Evolutionary conservation across 2,888 invertebrate genomes (phyloP).

Genomic region (Pheosia gnoma): DNA sequence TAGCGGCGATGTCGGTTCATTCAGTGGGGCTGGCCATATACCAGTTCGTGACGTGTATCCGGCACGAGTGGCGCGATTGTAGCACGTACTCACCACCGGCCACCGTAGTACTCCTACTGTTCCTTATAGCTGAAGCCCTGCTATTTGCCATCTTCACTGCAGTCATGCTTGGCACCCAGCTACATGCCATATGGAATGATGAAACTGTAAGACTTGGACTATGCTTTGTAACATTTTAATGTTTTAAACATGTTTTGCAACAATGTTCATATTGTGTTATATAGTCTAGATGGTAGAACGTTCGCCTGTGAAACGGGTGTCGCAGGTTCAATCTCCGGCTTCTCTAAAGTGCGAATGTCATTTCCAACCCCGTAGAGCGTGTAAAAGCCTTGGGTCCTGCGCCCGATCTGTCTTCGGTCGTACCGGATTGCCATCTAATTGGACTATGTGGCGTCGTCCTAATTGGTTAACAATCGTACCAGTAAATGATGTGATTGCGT

Average conservation of each 20-base stretch:
- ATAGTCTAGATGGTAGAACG: too few relatives aligned
- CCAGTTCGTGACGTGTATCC: conserved; percentile 97
- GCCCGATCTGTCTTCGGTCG: too few relatives aligned
- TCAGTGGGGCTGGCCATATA: conserved; percentile 95
- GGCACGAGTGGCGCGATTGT: conserved; percentile 97
- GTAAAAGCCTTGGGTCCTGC: too few relatives aligned
- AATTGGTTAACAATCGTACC: too few relatives aligned
- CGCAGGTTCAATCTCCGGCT: too few relatives aligned
- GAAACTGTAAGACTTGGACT: conserved; percentile 90
- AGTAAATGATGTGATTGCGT: too few relatives aligned
- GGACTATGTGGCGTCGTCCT: too few relatives aligned
- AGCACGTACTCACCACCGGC: conserved; percentile 97
- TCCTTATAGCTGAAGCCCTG: conserved; percentile 96
- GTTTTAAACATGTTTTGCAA: neutral
- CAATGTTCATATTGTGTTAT: too few relatives aligned
- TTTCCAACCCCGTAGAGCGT: too few relatives aligned
- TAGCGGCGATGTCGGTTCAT: conserved; percentile 98
- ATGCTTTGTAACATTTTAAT: neutral
- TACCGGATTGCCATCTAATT: too few relatives aligned
- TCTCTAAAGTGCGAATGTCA: too few relatives aligned
- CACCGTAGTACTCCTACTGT: conserved; percentile 95
- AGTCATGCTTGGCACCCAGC: conserved; percentile 98
- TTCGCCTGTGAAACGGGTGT: too few relatives aligned
- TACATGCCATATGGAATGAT: conserved; percentile 99
- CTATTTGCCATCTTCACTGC: conserved; percentile 98